Conservation (phyloP, 2,113 vertebrate genomes). For the Vombatus ursinus region DNA sequence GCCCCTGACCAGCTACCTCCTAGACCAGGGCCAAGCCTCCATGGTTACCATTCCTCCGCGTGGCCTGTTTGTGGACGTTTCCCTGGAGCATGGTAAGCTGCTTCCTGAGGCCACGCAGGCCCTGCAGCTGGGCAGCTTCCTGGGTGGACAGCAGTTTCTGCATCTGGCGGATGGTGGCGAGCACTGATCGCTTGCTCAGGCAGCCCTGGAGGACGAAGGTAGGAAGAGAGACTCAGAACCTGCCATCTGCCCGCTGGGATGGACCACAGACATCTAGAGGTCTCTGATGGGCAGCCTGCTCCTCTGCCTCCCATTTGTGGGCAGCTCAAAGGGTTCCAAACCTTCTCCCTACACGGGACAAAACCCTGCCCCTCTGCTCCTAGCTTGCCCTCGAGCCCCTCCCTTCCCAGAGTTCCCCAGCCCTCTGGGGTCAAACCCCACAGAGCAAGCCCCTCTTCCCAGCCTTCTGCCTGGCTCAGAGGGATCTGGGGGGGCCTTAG, state of each 20-base stretch:
- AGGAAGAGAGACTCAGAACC: neutral
- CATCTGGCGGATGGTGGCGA: slow-evolving; percentile 85
- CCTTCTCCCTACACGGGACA: neutral
- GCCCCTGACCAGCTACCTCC: neutral
- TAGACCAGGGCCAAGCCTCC: too few relatives aligned
- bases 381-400: too few relatives aligned
- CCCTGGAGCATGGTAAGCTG: slow-evolving; percentile 88
- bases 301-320: neutral
- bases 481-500: too few relatives aligned
- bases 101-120: slow-evolving; percentile 83
- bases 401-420: neutral
- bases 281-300: neutral
- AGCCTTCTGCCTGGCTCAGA: too few relatives aligned
- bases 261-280: too few relatives aligned
- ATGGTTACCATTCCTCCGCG: slow-evolving; percentile 83
- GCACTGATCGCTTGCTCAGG: slow-evolving; percentile 82
- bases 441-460: neutral
- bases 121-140: slow-evolving; percentile 86
- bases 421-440: neutral
- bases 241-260: neutral
- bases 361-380: neutral
- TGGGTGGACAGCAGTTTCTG: slow-evolving; percentile 89
- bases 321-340: neutral
- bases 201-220: slow-evolving; percentile 82
- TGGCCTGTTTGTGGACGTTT: slow-evolving; percentile 69